These are phyloP conservation scores for Aphodius sticticus DNA, from an alignment of 2,888 invertebrate species.

Conservation along the genomic window DNA sequence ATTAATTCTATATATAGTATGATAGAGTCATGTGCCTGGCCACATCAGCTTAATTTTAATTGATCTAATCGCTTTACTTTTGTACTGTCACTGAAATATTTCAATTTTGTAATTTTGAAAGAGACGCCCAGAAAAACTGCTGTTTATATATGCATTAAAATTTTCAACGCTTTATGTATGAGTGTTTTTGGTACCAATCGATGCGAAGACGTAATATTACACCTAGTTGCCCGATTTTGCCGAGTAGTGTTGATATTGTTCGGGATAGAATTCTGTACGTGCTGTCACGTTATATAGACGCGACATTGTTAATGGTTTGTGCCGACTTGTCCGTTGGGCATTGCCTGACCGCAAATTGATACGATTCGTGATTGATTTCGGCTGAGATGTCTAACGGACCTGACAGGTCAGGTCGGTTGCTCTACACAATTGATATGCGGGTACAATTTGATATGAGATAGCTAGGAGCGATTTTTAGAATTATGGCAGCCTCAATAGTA, in stretches of 20 bases:
- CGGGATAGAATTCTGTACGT: background rate
- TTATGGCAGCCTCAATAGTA: background rate
- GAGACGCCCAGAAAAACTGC: too few relatives aligned
- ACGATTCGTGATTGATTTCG: conserved; percentile 21
- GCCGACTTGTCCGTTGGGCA: conserved; percentile 20
- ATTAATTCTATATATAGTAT: too few relatives aligned
- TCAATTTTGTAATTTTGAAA: too few relatives aligned
- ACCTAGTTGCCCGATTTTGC: background rate
- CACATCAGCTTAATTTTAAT: too few relatives aligned
- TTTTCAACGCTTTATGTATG: too few relatives aligned
- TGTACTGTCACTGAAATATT: too few relatives aligned
- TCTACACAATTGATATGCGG: background rate
- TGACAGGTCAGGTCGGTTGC: background rate
- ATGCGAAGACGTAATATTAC: too few relatives aligned
- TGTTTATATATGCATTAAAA: too few relatives aligned
- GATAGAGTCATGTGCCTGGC: too few relatives aligned
- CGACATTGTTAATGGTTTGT: conserved; percentile 25
- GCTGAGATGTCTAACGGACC: background rate
- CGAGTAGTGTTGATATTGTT: background rate
- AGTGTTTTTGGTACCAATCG: too few relatives aligned
- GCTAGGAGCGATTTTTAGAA: too few relatives aligned
- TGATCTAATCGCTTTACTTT: too few relatives aligned
- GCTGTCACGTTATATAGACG: conserved; percentile 13
- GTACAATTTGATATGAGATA: background rate
- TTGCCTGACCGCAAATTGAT: conserved; percentile 19